Percentiles rank a stretch among this genome's conserved stretches.
Conservation (phyloP, 2,113 vertebrate genomes). For the Sylvicapra grimmia region DNA sequence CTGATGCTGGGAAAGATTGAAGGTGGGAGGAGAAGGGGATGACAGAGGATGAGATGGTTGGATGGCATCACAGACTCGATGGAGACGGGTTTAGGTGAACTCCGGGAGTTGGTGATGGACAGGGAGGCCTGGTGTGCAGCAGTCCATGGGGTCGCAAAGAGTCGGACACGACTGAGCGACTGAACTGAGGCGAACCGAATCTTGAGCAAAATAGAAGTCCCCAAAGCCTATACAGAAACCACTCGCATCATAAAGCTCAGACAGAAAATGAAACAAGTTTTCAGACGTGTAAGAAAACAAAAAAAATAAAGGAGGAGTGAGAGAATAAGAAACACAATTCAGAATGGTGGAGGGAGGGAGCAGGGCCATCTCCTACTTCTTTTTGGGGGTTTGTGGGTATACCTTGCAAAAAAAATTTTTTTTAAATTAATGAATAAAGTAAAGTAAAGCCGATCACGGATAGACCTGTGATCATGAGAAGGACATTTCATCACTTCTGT, state of each 20-base stretch:
- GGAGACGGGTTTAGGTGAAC: background rate
- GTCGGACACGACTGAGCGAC: background rate
- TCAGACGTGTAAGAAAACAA: background rate
- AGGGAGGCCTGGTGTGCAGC: background rate
- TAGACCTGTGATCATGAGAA: background rate
- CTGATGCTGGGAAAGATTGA: background rate
- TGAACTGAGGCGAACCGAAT: background rate
- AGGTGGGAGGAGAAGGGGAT: background rate
- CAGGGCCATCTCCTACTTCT: background rate
- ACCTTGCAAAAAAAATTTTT: background rate
- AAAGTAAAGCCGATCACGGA: background rate
- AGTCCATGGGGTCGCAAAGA: background rate
- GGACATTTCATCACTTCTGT: background rate
- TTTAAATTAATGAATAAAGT: background rate
- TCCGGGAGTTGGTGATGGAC: background rate
- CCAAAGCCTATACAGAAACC: background rate
- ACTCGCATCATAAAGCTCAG: background rate
- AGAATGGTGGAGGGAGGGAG: background rate
- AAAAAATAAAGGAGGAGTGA: background rate
- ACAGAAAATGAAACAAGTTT: background rate
- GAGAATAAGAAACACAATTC: background rate
- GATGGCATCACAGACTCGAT: background rate
- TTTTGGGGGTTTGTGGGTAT: background rate
- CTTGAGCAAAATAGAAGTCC: background rate
- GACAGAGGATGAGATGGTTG: background rate